These are phyloP conservation scores for Chesias legatella DNA, from an alignment of 2,888 invertebrate species.

Conservation along the genomic window DNA sequence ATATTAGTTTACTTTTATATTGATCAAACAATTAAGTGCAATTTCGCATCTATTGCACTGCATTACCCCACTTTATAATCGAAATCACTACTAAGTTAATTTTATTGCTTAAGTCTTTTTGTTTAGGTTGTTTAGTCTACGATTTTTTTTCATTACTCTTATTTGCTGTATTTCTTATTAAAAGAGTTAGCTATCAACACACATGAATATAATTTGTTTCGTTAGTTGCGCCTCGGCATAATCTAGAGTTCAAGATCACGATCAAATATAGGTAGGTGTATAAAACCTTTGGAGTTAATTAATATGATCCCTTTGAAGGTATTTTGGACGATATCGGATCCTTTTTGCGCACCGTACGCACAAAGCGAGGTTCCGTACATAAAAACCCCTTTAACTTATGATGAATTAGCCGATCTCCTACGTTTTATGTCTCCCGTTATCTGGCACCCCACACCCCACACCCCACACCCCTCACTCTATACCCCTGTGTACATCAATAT, in stretches of 20 bases:
- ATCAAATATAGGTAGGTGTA: conserved; percentile 27
- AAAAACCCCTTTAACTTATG: conserved; percentile 81
- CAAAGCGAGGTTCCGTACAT: conserved; percentile 63
- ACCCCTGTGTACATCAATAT: conserved; percentile 25
- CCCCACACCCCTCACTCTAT: too few species aligned
- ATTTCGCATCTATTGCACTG: too few species aligned
- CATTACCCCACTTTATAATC: too few species aligned
- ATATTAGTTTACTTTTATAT: too few species aligned
- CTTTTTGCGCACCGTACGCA: conserved; percentile 70
- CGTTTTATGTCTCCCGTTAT: conserved; percentile 79
- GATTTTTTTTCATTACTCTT: not conserved
- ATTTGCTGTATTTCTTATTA: too few species aligned
- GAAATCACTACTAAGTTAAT: too few species aligned
- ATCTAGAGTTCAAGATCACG: conserved; percentile 12
- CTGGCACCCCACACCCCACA: conserved; percentile 52
- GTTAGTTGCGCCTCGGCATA: conserved; percentile 5
- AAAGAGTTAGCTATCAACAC: too few species aligned
- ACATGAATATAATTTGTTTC: too few species aligned
- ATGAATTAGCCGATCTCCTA: conserved; percentile 81
- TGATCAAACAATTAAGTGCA: too few species aligned
- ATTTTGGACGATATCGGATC: conserved; percentile 63
- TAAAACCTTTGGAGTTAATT: conserved; percentile 55
- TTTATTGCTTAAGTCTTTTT: too few species aligned
- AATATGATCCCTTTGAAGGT: conserved; percentile 48
- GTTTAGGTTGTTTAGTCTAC: too few species aligned